Evolutionary conservation across 35 echinoderm and acorn worm genomes (phyloP).

Genomic region (Acanthaster planci): DNA sequence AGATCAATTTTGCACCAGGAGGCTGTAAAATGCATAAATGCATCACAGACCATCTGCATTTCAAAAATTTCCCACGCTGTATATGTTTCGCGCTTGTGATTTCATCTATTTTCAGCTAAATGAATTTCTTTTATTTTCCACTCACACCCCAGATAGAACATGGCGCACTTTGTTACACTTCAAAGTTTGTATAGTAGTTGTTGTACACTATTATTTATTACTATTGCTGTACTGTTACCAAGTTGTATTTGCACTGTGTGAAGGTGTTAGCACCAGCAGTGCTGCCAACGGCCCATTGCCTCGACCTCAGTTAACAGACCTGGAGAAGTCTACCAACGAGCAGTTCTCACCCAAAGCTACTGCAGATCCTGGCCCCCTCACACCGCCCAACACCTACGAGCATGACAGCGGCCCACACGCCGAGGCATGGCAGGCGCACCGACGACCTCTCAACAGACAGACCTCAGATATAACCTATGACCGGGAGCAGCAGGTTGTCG

Average conservation of each 20-base stretch:
- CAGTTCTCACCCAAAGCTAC: not conserved
- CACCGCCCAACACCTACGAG: conserved; percentile 35
- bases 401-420: not conserved
- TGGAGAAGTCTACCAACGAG: conserved; percentile 38
- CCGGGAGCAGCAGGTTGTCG: conserved; percentile 22
- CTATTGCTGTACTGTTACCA: not conserved
- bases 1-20: too few relatives aligned
- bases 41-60: too few relatives aligned
- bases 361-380: not conserved
- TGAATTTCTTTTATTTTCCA: too few relatives aligned
- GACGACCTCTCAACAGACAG: conserved; percentile 54
- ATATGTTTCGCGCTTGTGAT: too few relatives aligned
- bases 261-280: not conserved
- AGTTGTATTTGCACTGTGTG: not conserved
- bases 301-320: conserved; percentile 21
- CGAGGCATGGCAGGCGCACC: conserved; percentile 37
- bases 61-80: too few relatives aligned
- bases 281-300: conserved; percentile 5
- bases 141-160: too few relatives aligned
- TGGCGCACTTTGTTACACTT: too few relatives aligned
- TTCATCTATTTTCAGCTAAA: too few relatives aligned
- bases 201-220: too few relatives aligned
- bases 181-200: too few relatives aligned
- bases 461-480: conserved; percentile 46
- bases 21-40: too few relatives aligned